Percentiles rank a stretch among this genome's conserved stretches.
phyloP scores from a whole-genome alignment of 2,113 vertebrate genomes.

The Dolichallabes microphthalmus region DNA sequence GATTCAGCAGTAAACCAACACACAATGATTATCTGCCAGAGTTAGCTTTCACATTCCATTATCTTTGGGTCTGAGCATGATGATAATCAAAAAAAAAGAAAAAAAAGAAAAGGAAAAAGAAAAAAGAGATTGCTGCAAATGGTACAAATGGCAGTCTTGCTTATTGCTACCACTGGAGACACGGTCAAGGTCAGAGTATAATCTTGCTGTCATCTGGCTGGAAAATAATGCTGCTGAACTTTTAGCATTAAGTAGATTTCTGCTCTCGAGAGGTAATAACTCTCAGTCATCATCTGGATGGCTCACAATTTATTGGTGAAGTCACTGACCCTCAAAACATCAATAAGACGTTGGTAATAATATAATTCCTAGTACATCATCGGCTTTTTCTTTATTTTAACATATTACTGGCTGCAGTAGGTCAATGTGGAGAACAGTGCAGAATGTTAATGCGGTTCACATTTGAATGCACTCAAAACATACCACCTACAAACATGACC shows the following conservation, averaged over 20 bases:
- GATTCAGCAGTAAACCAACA: slow-evolving; percentile 41
- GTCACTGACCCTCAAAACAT: slow-evolving; percentile 35
- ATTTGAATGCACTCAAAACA: too few species aligned
- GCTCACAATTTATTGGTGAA: slow-evolving; percentile 22
- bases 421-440: slow-evolving; percentile 58
- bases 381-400: slow-evolving; percentile 52
- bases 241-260: slow-evolving; percentile 45
- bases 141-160: slow-evolving; percentile 17
- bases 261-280: slow-evolving; percentile 26
- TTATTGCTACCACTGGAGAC: slow-evolving; percentile 25
- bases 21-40: slow-evolving; percentile 19
- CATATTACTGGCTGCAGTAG: slow-evolving; percentile 62
- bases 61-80: slow-evolving; percentile 4
- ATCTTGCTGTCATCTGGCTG: slow-evolving; percentile 33
- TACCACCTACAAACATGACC: too few species aligned
- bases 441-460: background rate
- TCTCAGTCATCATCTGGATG: slow-evolving; percentile 37
- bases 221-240: slow-evolving; percentile 39
- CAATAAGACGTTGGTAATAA: slow-evolving; percentile 36
- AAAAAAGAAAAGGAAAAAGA: background rate
- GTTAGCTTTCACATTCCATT: slow-evolving; percentile 7
- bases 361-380: slow-evolving; percentile 46
- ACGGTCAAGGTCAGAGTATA: slow-evolving; percentile 27
- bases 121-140: slow-evolving; percentile 10
- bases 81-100: slow-evolving; percentile 14